phyloP scores from a whole-genome alignment of 2,797 vertebrate species.

The Coccyzus lansbergi region DNA sequence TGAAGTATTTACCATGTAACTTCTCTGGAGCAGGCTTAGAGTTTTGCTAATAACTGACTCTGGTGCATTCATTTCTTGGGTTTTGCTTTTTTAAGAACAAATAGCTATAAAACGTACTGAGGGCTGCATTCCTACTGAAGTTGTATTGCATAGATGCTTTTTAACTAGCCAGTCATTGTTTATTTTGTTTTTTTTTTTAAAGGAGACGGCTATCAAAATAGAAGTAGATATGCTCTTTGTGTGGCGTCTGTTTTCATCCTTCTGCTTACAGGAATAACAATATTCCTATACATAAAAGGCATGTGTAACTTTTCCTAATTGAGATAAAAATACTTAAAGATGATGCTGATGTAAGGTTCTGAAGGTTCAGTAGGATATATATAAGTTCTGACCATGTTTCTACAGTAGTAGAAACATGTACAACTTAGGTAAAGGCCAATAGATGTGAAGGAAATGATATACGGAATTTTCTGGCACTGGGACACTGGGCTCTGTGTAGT shows the following conservation, averaged over 20 bases:
- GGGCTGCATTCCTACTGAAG: not conserved
- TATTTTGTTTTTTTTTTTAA: not conserved
- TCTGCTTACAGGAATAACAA: accelerated
- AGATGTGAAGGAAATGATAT: not conserved
- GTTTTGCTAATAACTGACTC: not conserved
- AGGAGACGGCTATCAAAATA: accelerated
- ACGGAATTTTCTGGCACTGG: not conserved
- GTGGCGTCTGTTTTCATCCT: accelerated
- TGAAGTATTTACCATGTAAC: not conserved
- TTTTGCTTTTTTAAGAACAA: not conserved
- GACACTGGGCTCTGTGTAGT: not conserved
- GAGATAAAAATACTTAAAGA: not conserved
- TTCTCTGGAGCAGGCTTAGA: not conserved
- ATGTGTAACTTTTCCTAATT: not conserved
- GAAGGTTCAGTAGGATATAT: not conserved
- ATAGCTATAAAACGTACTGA: not conserved
- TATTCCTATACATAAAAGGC: accelerated
- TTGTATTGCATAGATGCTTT: not conserved
- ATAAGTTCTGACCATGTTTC: not conserved
- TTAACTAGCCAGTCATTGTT: not conserved
- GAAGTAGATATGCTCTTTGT: accelerated
- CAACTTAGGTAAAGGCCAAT: not conserved
- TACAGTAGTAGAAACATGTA: not conserved
- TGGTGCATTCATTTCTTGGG: not conserved
- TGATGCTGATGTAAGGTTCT: not conserved